These are phyloP conservation scores for Loris lydekkerianus DNA, from an alignment of 2,797 vertebrate genomes.

Conservation along the genomic window DNA sequence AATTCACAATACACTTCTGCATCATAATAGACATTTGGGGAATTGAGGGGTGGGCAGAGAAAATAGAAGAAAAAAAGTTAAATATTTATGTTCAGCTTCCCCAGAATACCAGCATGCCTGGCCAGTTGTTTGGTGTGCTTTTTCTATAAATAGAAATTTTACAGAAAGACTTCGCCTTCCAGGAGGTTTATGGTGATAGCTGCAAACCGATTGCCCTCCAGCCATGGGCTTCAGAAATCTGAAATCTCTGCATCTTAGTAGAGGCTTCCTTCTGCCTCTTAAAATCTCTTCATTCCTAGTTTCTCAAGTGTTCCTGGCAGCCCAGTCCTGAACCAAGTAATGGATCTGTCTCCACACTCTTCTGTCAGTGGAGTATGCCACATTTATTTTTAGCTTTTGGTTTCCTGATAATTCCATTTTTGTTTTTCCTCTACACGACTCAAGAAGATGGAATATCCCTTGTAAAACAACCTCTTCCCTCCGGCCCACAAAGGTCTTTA, in stretches of 20 bases:
- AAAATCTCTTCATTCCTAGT: neutral
- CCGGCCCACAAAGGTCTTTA: neutral
- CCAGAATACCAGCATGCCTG: neutral
- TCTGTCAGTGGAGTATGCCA: rapidly evolving
- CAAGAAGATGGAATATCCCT: conserved; percentile 5
- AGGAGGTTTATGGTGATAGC: neutral
- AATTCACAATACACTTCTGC: neutral
- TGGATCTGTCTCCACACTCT: neutral
- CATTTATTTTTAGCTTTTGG: conserved; percentile 48
- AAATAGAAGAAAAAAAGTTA: neutral
- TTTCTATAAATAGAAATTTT: neutral
- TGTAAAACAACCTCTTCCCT: neutral
- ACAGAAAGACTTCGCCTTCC: neutral
- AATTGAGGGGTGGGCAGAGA: neutral
- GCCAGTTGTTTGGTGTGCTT: neutral
- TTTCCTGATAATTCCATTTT: conserved; percentile 36
- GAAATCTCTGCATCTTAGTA: neutral
- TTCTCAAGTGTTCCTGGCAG: neutral
- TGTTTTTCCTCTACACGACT: neutral
- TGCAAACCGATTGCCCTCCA: neutral
- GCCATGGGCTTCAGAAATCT: neutral
- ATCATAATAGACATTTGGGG: rapidly evolving
- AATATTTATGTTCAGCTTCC: neutral
- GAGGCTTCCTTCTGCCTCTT: neutral
- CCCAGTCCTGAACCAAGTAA: neutral